phyloP scores from a whole-genome alignment of 2,113 vertebrate species.

The Lepisosteus osseus region DNA sequence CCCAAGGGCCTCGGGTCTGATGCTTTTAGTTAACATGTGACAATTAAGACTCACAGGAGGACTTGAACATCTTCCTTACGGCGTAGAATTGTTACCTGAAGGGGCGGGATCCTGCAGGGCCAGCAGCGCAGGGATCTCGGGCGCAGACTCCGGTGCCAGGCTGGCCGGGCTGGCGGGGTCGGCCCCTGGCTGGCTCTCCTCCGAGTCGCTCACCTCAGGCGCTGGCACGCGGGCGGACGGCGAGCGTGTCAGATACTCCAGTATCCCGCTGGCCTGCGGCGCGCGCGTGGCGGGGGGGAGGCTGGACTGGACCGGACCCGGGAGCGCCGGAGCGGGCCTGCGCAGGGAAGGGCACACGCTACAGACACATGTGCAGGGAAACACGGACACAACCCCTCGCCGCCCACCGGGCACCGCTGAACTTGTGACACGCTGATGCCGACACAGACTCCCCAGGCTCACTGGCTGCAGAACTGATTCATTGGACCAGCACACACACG shows the following conservation, averaged over 20 bases:
- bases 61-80: too few relatives aligned
- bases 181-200: conserved; percentile 43
- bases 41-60: too few relatives aligned
- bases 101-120: conserved; percentile 20
- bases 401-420: too few relatives aligned
- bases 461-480: too few relatives aligned
- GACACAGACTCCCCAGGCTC: too few relatives aligned
- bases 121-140: neutral
- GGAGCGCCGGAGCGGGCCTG: conserved; percentile 56
- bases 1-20: too few relatives aligned
- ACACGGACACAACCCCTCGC: too few relatives aligned
- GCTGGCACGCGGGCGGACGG: conserved; percentile 35
- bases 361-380: too few relatives aligned
- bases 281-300: conserved; percentile 50
- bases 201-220: conserved; percentile 61
- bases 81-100: conserved; percentile 23
- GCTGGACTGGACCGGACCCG: conserved; percentile 70
- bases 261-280: conserved; percentile 31
- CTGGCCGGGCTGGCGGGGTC: conserved; percentile 18
- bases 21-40: too few relatives aligned
- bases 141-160: neutral
- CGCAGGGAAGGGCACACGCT: neutral
- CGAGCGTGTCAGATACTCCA: conserved; percentile 35
- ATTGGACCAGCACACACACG: too few relatives aligned
- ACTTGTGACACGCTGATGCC: too few relatives aligned